phyloP scores from a whole-genome alignment of 1,140 invertebrate genomes.

The Dreissena rostriformis region DNA sequence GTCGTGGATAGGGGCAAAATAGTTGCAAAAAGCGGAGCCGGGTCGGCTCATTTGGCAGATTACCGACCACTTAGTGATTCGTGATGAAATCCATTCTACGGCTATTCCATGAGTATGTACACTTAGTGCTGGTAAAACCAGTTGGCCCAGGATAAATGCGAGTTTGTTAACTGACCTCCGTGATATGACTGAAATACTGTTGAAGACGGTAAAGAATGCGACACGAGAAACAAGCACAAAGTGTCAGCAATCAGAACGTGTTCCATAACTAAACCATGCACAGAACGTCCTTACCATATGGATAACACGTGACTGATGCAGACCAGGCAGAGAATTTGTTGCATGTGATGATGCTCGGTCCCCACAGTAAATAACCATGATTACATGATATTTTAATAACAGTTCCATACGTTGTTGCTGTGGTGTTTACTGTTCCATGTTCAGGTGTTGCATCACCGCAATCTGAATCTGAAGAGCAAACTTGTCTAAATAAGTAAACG shows the following conservation, averaged over 20 bases:
- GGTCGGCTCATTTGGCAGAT: too few relatives aligned
- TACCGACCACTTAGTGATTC: too few relatives aligned
- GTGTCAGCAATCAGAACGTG: conserved; percentile 1
- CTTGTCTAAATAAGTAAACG: too few relatives aligned
- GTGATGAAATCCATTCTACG: background rate
- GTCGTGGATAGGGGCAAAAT: background rate
- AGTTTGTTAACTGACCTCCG: background rate
- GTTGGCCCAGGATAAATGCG: background rate
- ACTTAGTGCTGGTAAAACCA: background rate
- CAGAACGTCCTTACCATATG: conserved; percentile 1
- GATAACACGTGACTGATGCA: background rate
- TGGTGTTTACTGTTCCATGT: background rate
- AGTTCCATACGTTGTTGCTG: conserved; percentile 6
- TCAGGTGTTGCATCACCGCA: conserved; percentile 10
- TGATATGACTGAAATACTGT: too few relatives aligned
- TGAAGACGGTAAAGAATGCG: too few relatives aligned
- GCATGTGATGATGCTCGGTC: background rate
- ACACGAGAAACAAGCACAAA: too few relatives aligned
- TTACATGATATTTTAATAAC: conserved; percentile 22
- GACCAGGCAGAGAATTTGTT: background rate
- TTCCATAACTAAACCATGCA: background rate
- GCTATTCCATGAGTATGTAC: background rate
- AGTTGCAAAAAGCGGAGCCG: background rate
- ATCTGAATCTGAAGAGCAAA: too few relatives aligned
- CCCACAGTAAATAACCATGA: background rate